Conservation (phyloP, 37 sponge, comb jelly and placozoan genomes). For the Hormiphora californensis region DNA sequence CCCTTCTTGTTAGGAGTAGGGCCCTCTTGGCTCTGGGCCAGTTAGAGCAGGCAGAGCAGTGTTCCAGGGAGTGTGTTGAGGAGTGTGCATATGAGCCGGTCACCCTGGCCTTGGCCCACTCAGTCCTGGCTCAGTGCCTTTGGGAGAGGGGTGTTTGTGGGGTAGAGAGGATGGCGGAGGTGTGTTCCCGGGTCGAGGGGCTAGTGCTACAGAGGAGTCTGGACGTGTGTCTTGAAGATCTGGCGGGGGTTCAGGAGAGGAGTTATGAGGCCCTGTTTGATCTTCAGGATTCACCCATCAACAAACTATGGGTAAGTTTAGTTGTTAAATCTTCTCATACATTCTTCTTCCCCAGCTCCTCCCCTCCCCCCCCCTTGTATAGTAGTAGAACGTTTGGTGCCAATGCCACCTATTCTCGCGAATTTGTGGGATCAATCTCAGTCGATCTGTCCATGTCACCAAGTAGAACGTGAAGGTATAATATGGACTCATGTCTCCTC, state of each 20-base stretch:
- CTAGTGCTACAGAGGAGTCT: conserved; percentile 12
- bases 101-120: neutral
- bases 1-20: neutral
- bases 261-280: neutral
- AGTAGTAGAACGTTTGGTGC: too few relatives aligned
- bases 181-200: conserved; percentile 28
- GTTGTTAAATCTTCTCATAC: too few relatives aligned
- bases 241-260: neutral
- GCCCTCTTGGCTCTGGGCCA: neutral
- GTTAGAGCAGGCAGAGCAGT: neutral
- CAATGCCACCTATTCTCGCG: too few relatives aligned
- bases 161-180: neutral
- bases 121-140: conserved; percentile 7
- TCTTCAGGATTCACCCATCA: neutral
- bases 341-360: too few relatives aligned
- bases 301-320: conserved; percentile 40
- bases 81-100: neutral
- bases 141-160: neutral
- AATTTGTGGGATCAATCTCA: too few relatives aligned
- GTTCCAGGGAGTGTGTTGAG: neutral
- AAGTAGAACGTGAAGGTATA: too few relatives aligned
- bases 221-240: neutral
- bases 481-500: too few relatives aligned
- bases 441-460: too few relatives aligned
- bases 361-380: too few relatives aligned